phyloP scores from a whole-genome alignment of 1,140 invertebrate genomes.

The Paralvinella palmiformis region DNA sequence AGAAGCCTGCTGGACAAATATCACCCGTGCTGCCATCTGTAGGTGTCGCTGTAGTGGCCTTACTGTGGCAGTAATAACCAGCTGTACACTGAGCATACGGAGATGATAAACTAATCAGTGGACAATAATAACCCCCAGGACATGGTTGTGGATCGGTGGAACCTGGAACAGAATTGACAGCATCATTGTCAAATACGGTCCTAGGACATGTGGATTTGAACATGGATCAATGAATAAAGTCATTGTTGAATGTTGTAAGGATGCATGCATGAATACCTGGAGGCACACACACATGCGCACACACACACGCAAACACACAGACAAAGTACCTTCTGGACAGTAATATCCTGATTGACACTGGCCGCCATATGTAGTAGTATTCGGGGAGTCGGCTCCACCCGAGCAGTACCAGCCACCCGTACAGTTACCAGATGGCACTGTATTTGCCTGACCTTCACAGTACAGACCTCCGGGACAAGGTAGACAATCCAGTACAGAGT shows the following conservation, averaged over 20 bases:
- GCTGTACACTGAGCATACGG: conserved; percentile 32
- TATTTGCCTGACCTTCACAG: conserved; percentile 32
- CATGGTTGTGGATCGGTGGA: conserved; percentile 35
- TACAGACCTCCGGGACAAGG: conserved; percentile 35
- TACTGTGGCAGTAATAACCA: conserved; percentile 35
- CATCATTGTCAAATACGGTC: no score
- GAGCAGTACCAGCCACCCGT: conserved; percentile 38
- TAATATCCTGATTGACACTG: conserved; percentile 36
- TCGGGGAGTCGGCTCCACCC: conserved; percentile 27
- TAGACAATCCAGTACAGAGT: conserved; percentile 29
- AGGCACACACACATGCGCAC: no score
- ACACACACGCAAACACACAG: no score
- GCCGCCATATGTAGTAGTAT: conserved; percentile 34
- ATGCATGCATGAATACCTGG: no score
- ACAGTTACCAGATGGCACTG: conserved; percentile 32
- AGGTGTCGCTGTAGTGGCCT: conserved; percentile 33
- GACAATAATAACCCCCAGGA: conserved; percentile 35
- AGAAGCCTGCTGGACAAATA: conserved; percentile 39
- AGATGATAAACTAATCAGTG: conserved; percentile 29
- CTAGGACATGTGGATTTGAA: no score
- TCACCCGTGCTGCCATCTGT: conserved; percentile 32
- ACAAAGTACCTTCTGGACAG: conserved; percentile 24
- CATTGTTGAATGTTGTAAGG: no score
- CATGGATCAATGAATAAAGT: no score
- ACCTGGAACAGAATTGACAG: no score